phyloP scores from a whole-genome alignment of 1,140 invertebrate species.

The Bacillus rossius region DNA sequence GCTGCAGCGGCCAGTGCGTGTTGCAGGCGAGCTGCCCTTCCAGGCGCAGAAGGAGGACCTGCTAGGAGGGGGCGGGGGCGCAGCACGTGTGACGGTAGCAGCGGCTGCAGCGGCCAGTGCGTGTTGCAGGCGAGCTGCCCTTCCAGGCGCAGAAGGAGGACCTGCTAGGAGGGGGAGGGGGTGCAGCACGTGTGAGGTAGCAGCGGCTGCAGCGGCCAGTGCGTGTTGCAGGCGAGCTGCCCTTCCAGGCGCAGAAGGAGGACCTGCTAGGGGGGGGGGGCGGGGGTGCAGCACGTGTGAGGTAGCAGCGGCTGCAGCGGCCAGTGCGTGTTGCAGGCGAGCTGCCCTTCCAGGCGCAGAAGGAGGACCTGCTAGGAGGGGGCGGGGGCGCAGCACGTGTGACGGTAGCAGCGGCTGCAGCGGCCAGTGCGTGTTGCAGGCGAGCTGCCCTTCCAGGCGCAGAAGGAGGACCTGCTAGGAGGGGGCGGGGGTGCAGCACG shows the following conservation, averaged over 20 bases:
- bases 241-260: conserved; percentile 70
- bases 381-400: too few relatives aligned
- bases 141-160: conserved; percentile 74
- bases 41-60: conserved; percentile 74
- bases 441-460: conserved; percentile 56
- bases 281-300: too few relatives aligned
- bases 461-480: conserved; percentile 82
- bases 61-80: too few relatives aligned
- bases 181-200: too few relatives aligned
- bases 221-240: conserved; percentile 44
- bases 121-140: conserved; percentile 48
- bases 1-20: too few relatives aligned
- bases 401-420: too few relatives aligned
- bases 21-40: conserved; percentile 55
- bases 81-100: too few relatives aligned
- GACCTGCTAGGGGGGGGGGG: conserved; percentile 86
- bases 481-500: too few relatives aligned
- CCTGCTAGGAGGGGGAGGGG: too few relatives aligned
- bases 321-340: conserved; percentile 41
- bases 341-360: conserved; percentile 63
- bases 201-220: too few relatives aligned
- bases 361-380: conserved; percentile 83
- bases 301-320: too few relatives aligned
- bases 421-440: conserved; percentile 43
- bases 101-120: too few relatives aligned